phyloP scores from a whole-genome alignment of 2,113 vertebrate species.

The Thermophis baileyi region DNA sequence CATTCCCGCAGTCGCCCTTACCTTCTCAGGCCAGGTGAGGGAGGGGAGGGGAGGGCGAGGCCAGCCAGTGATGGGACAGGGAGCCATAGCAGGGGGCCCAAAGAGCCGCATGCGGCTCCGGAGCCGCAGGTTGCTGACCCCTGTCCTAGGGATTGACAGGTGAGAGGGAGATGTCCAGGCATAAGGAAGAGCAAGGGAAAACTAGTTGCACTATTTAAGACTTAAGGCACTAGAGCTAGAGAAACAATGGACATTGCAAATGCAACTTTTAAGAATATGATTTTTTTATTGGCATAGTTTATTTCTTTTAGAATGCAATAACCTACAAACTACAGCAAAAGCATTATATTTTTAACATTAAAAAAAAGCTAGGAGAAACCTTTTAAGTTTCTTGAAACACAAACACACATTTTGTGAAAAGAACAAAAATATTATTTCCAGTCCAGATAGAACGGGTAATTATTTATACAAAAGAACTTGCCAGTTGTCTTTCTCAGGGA shows the following conservation, averaged over 20 bases:
- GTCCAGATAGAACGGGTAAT: background rate
- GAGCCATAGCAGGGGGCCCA: no score
- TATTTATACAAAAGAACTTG: constrained; percentile 10
- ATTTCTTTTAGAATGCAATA: background rate
- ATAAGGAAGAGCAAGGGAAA: background rate
- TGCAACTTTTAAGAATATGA: background rate
- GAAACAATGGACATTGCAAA: background rate
- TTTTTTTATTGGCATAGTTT: background rate
- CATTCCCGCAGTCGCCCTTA: no score
- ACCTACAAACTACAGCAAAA: background rate
- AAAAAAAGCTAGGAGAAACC: background rate
- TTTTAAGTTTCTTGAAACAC: constrained; percentile 17
- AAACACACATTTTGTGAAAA: constrained; percentile 11
- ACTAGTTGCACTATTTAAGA: background rate
- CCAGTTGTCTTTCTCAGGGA: background rate
- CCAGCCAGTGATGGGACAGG: no score
- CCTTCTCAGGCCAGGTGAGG: no score
- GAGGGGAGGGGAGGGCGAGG: no score
- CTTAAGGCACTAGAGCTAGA: background rate
- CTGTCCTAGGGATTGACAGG: background rate
- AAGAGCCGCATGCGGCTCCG: no score
- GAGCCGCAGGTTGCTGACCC: no score
- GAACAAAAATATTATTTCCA: constrained; percentile 3
- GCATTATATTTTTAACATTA: background rate
- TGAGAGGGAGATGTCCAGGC: background rate